phyloP scores from a whole-genome alignment of 1,140 invertebrate genomes.

The Philaenus spumarius region DNA sequence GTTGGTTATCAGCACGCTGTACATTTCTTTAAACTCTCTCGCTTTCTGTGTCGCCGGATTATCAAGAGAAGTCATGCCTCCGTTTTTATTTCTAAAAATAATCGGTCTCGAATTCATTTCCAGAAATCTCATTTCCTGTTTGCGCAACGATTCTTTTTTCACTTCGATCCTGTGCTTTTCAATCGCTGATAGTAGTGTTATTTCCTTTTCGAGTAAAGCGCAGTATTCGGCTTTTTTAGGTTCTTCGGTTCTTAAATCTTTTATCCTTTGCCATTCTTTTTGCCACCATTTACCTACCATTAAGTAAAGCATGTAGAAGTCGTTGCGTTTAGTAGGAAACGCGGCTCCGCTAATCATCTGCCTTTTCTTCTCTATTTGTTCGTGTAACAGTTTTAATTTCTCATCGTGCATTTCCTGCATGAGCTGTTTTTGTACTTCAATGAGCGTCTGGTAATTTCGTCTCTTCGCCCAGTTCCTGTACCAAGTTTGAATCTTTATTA shows the following conservation, averaged over 20 bases:
- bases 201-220: constrained; percentile 53
- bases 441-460: neutral
- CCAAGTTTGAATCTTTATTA: constrained; percentile 16
- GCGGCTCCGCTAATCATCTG: constrained; percentile 48
- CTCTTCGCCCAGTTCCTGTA: neutral
- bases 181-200: constrained; percentile 52
- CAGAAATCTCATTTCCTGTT: constrained; percentile 50
- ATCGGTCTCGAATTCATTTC: constrained; percentile 52
- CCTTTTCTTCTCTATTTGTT: constrained; percentile 10
- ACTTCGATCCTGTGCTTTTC: constrained; percentile 50
- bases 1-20: constrained; percentile 45
- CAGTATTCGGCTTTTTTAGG: constrained; percentile 53
- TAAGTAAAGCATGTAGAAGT: constrained; percentile 56
- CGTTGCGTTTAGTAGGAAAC: constrained; percentile 49
- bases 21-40: constrained; percentile 50
- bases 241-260: constrained; percentile 46
- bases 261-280: constrained; percentile 49
- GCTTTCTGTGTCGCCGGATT: constrained; percentile 58
- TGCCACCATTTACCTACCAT: constrained; percentile 57
- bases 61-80: constrained; percentile 51
- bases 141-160: constrained; percentile 44
- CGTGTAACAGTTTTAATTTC: constrained; percentile 5
- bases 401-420: neutral
- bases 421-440: constrained; percentile 8
- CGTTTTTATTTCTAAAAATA: constrained; percentile 52